Base-by-base conservation (phyloP, 2,113 vertebrate species). In the Psittacara wagleri region DNA sequence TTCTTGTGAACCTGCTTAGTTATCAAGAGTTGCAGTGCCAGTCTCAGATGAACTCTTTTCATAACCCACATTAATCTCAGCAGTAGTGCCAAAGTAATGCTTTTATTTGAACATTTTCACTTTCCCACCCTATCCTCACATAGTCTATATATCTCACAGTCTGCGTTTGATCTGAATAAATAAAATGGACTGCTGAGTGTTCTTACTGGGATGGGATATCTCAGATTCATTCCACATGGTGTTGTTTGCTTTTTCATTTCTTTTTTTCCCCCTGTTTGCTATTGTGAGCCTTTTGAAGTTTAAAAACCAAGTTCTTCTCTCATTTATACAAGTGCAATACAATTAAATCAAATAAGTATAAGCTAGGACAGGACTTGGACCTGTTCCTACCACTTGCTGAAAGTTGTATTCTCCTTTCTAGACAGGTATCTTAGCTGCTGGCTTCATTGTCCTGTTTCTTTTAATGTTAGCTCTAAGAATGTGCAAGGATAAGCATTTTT, bases 171-270 rank as follows among this genome's bases (percentile, higher is more conserved):
- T 91, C 90, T 96, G 77, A 86, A 86, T 73, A 97, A 96, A 94
- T 92, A 92, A n/a, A 95, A 92, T 54, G 88, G 52, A 92, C 90
- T 94, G 95, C 94, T 96, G 95, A 95, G 96, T 43, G 66, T 75
- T 93, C 95, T 94, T 64, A 96, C 95, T 93, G 92, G 18, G 95
- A 87, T 72, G 69, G 41, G 95, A 94, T 64, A 62, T 79, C 83
- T 96, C 73, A 91, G 94, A 96, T 96, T 97, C 77, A 82, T 96
- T 94, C 92, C 95, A 96, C 95, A 95, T 95, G 95, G 73, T 1
- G 1, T 37, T 96, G 90, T 97, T 97, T 95, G 86, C 80, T 95
- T 96, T 96, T 86, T 81, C 44, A 78, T 88, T 90, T 88, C 72
- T 92, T 57, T 3, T 76, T 54, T 61, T 18, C 2, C 3, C 49